These are phyloP conservation scores for Prietella phreatophila DNA, from an alignment of 2,113 vertebrate genomes.

Conservation along the genomic window DNA sequence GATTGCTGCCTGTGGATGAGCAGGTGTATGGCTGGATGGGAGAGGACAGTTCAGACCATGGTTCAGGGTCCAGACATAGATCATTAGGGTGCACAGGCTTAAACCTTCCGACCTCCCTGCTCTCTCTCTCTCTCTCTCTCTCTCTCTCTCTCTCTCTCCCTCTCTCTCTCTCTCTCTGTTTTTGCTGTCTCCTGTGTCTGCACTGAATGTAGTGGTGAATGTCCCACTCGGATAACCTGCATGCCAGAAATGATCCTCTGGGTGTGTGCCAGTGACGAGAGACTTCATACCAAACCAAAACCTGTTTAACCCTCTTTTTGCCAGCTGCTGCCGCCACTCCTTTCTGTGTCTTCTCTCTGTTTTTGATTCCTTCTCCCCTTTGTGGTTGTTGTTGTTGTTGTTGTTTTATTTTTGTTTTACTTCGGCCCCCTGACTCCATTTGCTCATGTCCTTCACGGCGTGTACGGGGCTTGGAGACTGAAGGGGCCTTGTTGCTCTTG, in stretches of 20 bases:
- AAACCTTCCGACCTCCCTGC: constrained; percentile 57
- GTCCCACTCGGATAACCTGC: constrained; percentile 69
- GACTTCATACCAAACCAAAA: constrained; percentile 41
- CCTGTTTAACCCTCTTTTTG: constrained; percentile 72
- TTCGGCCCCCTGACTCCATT: constrained; percentile 71
- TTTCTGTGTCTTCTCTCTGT: constrained; percentile 67
- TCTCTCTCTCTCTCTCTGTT: constrained; percentile 13
- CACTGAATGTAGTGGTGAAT: constrained; percentile 48
- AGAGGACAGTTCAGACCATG: constrained; percentile 8
- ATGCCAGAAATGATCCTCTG: constrained; percentile 64
- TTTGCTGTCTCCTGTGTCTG: constrained; percentile 46
- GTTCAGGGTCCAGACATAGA: constrained; percentile 27
- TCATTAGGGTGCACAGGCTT: constrained; percentile 62
- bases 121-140: constrained; percentile 29
- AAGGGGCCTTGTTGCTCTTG: constrained; percentile 93
- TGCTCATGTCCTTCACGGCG: constrained; percentile 76
- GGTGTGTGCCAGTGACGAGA: constrained; percentile 48
- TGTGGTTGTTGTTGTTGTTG: constrained; percentile 63
- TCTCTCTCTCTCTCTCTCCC: constrained; percentile 20
- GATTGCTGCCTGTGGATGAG: constrained; percentile 22
- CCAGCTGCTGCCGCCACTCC: constrained; percentile 73
- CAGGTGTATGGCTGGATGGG: constrained; percentile 23
- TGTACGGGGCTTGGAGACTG: constrained; percentile 80
- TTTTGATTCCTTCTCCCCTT: constrained; percentile 24
- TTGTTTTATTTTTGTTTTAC: constrained; percentile 67